Evolutionary conservation across 1,140 invertebrate species (phyloP), one percentile per base, ranked within the genome.

Genomic region (Rhizoglyphus robini): DNA sequence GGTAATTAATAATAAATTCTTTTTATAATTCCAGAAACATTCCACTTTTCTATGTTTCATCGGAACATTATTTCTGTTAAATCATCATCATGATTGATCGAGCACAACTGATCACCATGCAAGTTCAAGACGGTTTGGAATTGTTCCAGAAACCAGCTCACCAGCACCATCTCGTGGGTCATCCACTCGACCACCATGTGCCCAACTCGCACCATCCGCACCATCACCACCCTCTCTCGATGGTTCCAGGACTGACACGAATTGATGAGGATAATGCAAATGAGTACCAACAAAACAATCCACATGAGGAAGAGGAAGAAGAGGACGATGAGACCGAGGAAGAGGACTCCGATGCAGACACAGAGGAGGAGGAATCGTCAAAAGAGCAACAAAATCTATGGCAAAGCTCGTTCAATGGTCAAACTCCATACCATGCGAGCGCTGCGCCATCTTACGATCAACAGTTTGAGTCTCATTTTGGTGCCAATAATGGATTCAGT

Each of bases 41-140:
- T n/a, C n/a, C n/a, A n/a, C n/a, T n/a, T n/a, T n/a, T n/a, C n/a
- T n/a, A n/a, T n/a, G n/a, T n/a, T n/a, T n/a, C n/a, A n/a, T n/a
- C n/a, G n/a, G n/a, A n/a, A n/a, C n/a, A n/a, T n/a, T n/a, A n/a
- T n/a, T 15, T 46, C 23, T 46, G 41, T 46, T 46, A 15, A 46
- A 15, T 46, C 41, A 15, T 23, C 15, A 23, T 23, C 41, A 54
- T 54, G 51, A 54, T 54, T 8, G 51, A 54, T 23, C 51, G 51
- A 54, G 8, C 51, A 32, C 51, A 54, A 32, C 23, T 54, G 20
- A 54, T 54, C 51, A 54, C 51, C 8, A 54, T 54, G 51, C 51
- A 54, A 54, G 51, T 54, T 25, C 51, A 54, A 54, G 51, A 54
- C 5, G 51, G 51, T 27, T 32, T 54, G 31, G 51, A 54, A 8